Base-by-base conservation (phyloP, 2,888 invertebrate genomes). In the Epinotia nisella region DNA sequence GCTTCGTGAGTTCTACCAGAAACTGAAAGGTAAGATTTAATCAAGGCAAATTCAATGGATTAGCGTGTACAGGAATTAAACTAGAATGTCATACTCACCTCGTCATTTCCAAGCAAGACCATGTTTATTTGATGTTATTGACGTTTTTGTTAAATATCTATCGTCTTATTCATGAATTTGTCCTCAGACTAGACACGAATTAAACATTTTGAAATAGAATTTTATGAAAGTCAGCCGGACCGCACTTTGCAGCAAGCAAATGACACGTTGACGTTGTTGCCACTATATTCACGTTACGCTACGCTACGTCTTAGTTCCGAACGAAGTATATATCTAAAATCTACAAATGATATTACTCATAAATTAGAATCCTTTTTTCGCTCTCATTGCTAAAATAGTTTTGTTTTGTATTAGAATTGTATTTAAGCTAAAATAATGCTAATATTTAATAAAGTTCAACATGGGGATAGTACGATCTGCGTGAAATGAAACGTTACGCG, bases 1-100 rank as follows among this genome's bases (percentile, higher is more conserved):
- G 91, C 88, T 96, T 96, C 61, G 97, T 96, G 69, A 98, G 95
- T 89, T 98, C 98, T 75, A 94, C 94, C 81, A 98, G 92, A 93
- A 98, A 98, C 97, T 98, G 92, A 81, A 95, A 95, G 76, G 81
- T 80, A 76, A 79, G 75, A 74, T 77, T 74, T 68, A 75, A 71
- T 59, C 71, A 72, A 74, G 19, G 69, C 70, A 13, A 76, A 71
- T 71, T 53, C 29, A 68, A 49, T 35, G 49, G 4, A 56, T 15
- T 58, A 70, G 21, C 56, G 19, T 65, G 51, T 39, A 11, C 51
- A 29, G 4, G 5, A 62, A 65, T 49, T 13, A 41, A 58, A 75
- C 62, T 61, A 72, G 24, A 65, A 56, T 41, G 65, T 29, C 41
- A 35, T 24, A 68, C 75, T 75, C 94, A 96, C 96, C 92, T 94